Percentiles rank a stretch among this genome's conserved stretches.
phyloP scores from a whole-genome alignment of 2,113 vertebrate species.

The Dolichallabes microphthalmus region DNA sequence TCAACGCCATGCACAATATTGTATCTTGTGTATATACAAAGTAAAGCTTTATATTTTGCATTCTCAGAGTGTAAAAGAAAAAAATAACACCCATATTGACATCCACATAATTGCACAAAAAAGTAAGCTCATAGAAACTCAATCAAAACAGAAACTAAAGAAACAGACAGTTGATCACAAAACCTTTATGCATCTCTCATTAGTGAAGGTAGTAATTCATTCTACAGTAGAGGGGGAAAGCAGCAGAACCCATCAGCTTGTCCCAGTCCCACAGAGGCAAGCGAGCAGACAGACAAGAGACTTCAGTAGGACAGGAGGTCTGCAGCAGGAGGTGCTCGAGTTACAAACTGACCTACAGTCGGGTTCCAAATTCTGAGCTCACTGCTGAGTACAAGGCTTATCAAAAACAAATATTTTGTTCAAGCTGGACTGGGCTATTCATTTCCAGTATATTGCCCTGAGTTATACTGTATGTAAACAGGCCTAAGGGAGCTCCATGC shows the following conservation, averaged over 20 bases:
- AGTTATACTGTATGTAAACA: background rate
- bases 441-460: background rate
- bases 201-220: background rate
- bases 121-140: background rate
- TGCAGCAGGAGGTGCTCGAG: background rate
- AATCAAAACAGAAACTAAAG: background rate
- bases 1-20: background rate
- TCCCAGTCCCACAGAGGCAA: background rate
- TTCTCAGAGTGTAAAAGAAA: background rate
- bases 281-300: conserved; percentile 12
- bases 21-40: background rate
- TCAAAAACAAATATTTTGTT: background rate
- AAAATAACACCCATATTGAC: background rate
- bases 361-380: background rate
- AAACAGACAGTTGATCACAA: background rate
- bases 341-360: background rate
- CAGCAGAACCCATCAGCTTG: background rate
- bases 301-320: conserved; percentile 37
- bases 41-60: background rate
- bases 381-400: background rate
- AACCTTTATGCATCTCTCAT: background rate
- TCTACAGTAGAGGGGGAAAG: background rate
- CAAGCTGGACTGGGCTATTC: background rate
- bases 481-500: background rate
- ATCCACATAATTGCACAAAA: background rate